phyloP scores from a whole-genome alignment of 2,888 invertebrate genomes.

The Crematogaster levior region DNA sequence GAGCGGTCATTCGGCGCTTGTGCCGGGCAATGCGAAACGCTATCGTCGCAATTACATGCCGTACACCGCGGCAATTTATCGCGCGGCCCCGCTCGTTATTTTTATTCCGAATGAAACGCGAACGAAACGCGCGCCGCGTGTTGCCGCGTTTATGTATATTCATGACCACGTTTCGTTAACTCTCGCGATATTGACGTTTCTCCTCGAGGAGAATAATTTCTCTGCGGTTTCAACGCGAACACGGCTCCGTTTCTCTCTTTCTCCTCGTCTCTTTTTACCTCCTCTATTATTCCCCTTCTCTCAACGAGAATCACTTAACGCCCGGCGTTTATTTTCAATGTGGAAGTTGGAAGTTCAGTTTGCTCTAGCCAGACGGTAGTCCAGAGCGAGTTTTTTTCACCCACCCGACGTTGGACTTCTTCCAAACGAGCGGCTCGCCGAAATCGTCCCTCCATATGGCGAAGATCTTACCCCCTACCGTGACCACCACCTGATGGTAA shows the following conservation, averaged over 20 bases:
- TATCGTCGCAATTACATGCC: conserved; percentile 54
- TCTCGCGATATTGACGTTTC: conserved; percentile 51
- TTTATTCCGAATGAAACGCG: conserved; percentile 57
- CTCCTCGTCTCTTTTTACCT: not conserved
- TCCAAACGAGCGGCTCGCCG: conserved; percentile 89
- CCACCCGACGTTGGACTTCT: conserved; percentile 86
- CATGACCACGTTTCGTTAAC: conserved; percentile 55
- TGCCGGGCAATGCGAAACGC: conserved; percentile 55
- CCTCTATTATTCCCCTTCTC: not conserved
- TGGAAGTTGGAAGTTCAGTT: not conserved
- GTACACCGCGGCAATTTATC: conserved; percentile 61
- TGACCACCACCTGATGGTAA: conserved; percentile 88
- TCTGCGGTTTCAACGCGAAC: conserved; percentile 20
- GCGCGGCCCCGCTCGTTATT: conserved; percentile 56
- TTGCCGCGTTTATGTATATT: conserved; percentile 59
- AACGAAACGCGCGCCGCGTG: conserved; percentile 24
- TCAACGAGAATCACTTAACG: conserved; percentile 16
- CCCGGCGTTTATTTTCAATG: conserved; percentile 13
- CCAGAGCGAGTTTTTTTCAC: conserved; percentile 1
- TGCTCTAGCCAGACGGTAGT: not conserved
- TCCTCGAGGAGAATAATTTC: conserved; percentile 41
- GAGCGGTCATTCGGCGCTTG: conserved; percentile 3
- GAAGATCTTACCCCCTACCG: conserved; percentile 91
- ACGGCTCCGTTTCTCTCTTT: not conserved
- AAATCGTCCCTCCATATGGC: conserved; percentile 92